phyloP scores from a whole-genome alignment of 2,113 vertebrate species.

The Mohoua ochrocephala region DNA sequence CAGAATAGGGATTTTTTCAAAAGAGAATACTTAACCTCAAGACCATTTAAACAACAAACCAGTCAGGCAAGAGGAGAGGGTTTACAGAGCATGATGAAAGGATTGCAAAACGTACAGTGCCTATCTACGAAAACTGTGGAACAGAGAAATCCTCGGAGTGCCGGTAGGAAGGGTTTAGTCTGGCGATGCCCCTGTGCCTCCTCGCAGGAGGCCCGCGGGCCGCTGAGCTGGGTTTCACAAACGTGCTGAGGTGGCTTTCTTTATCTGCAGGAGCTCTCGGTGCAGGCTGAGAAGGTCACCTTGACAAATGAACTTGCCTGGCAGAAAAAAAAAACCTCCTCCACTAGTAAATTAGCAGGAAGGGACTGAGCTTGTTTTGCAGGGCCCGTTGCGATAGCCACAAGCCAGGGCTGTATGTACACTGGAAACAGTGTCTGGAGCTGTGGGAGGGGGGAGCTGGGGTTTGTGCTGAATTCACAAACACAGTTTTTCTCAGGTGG shows the following conservation, averaged over 20 bases:
- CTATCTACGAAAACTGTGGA: background rate
- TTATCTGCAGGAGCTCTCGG: background rate
- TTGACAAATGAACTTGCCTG: conserved; percentile 15
- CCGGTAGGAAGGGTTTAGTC: background rate
- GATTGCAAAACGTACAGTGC: background rate
- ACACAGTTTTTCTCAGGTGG: background rate
- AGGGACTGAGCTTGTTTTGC: background rate
- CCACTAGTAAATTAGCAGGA: background rate
- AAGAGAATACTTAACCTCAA: conserved; percentile 12
- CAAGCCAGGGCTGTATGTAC: background rate
- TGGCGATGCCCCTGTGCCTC: background rate
- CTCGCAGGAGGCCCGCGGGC: background rate
- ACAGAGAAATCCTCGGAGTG: background rate
- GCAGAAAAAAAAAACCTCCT: background rate
- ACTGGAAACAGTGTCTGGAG: background rate
- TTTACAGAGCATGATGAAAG: conserved; percentile 26
- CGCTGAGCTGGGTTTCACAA: background rate
- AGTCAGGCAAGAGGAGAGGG: background rate
- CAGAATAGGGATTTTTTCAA: background rate
- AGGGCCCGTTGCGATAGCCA: background rate
- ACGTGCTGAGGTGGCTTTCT: background rate
- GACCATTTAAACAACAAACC: conserved; percentile 4
- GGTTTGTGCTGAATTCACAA: background rate
- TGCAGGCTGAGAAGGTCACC: background rate
- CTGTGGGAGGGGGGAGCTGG: background rate